Evolutionary conservation across 2,888 invertebrate genomes (phyloP).

Genomic region (Incurvaria masculella): DNA sequence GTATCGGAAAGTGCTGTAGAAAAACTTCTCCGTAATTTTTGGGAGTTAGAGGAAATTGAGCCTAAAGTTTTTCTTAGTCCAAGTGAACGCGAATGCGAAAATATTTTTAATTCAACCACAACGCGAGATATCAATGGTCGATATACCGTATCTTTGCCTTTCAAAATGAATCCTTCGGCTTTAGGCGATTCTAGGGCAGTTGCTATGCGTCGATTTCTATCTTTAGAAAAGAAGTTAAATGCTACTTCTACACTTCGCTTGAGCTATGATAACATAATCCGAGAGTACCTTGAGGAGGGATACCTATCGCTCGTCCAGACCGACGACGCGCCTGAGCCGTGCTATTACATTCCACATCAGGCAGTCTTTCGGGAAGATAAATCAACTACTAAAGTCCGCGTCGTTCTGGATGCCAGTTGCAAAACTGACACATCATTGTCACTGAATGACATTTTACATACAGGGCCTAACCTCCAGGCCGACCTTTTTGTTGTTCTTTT

Average conservation of each 20-base stretch:
- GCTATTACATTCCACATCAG: constrained; percentile 2
- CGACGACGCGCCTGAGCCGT: background rate
- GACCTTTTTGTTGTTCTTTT: background rate
- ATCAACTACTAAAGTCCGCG: background rate
- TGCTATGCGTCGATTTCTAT: background rate
- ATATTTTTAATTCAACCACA: too few species aligned
- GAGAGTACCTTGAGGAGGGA: constrained; percentile 1
- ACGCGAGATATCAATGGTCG: background rate
- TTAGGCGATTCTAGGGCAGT: background rate
- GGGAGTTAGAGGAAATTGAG: too few species aligned
- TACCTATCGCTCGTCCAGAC: background rate
- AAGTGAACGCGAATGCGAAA: too few species aligned
- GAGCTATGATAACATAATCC: background rate
- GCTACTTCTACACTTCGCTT: background rate
- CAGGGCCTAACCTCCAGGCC: background rate
- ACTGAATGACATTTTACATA: constrained; percentile 3
- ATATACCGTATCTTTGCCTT: background rate
- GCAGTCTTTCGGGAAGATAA: background rate
- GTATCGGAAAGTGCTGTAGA: too few species aligned
- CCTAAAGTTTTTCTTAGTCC: too few species aligned
- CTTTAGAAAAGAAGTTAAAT: constrained; percentile 2
- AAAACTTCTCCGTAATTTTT: too few species aligned
- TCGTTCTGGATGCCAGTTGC: constrained; percentile 3
- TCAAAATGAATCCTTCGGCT: background rate
- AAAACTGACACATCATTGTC: background rate